A percentile compares a stretch with the other conserved stretches of the same genome.
Conservation (phyloP, 2,888 invertebrate genomes). For the Loripinus fragilis region DNA sequence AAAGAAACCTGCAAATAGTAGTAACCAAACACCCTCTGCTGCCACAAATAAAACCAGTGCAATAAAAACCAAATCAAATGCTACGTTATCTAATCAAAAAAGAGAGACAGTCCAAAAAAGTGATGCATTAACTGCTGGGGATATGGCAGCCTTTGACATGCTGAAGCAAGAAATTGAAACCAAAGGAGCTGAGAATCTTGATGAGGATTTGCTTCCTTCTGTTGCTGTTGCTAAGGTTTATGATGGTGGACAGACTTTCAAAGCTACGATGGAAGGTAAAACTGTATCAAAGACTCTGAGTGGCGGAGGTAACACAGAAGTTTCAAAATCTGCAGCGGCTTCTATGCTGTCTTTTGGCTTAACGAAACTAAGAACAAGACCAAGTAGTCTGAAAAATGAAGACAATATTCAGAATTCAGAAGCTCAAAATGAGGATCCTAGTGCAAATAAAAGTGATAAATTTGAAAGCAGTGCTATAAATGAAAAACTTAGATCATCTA, state of each 20-base stretch:
- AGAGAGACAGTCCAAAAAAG: constrained; percentile 15
- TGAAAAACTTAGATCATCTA: constrained; percentile 19
- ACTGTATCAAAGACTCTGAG: constrained; percentile 30
- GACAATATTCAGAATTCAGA: constrained; percentile 29
- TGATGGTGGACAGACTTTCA: constrained; percentile 47
- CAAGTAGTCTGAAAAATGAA: constrained; percentile 35
- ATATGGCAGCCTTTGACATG: constrained; percentile 47
- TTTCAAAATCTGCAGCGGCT: constrained; percentile 36
- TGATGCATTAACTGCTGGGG: constrained; percentile 11
- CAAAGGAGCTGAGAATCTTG: constrained; percentile 37
- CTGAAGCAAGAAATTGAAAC: constrained; percentile 44
- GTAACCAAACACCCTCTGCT: constrained; percentile 7
- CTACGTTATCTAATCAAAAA: neutral
- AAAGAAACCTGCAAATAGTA: constrained; percentile 20
- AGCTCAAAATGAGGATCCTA: constrained; percentile 27
- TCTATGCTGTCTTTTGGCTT: constrained; percentile 50
- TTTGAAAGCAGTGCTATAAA: neutral
- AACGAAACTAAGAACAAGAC: constrained; percentile 51
- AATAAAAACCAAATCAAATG: constrained; percentile 19
- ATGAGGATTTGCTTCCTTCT: constrained; percentile 4
- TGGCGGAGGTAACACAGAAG: constrained; percentile 24
- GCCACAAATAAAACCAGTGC: constrained; percentile 12
- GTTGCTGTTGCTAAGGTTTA: constrained; percentile 55
- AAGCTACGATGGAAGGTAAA: constrained; percentile 48
- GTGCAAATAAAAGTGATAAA: constrained; percentile 7